These are phyloP conservation scores for Madoqua kirkii DNA, from an alignment of 2,113 vertebrate genomes.

Conservation along the genomic window DNA sequence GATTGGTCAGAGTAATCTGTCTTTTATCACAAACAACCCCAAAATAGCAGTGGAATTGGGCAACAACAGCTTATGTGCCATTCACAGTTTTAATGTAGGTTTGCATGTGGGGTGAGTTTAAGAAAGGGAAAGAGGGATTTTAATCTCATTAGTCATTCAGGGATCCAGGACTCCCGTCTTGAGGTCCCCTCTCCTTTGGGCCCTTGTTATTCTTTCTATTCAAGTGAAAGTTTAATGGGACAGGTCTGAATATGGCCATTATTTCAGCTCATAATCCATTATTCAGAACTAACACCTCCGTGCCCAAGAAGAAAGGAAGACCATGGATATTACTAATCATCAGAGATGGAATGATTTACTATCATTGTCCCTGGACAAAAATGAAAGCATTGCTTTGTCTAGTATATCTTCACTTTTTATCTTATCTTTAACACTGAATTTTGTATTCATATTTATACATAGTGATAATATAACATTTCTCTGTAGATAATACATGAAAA, in stretches of 20 bases:
- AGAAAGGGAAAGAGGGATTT: neutral
- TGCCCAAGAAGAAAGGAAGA: neutral
- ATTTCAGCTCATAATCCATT: neutral
- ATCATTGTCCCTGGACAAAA: neutral
- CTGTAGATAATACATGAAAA: neutral
- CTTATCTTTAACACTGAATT: neutral
- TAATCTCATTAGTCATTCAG: neutral
- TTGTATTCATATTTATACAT: slow-evolving; percentile 27
- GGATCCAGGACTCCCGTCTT: neutral
- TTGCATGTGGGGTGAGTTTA: neutral
- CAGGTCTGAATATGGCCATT: neutral
- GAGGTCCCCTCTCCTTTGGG: neutral
- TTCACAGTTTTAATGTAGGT: neutral
- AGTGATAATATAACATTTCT: neutral
- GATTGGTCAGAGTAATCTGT: neutral
- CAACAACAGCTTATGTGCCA: neutral
- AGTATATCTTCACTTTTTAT: neutral
- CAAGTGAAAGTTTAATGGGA: neutral
- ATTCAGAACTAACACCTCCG: neutral
- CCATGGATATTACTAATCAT: neutral
- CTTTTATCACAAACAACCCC: neutral
- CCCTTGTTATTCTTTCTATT: neutral
- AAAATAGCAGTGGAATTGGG: neutral
- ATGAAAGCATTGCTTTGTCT: neutral
- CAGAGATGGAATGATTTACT: neutral